These are phyloP conservation scores for Herpailurus yagouaroundi DNA, from an alignment of 2,113 vertebrate species.

Conservation along the genomic window DNA sequence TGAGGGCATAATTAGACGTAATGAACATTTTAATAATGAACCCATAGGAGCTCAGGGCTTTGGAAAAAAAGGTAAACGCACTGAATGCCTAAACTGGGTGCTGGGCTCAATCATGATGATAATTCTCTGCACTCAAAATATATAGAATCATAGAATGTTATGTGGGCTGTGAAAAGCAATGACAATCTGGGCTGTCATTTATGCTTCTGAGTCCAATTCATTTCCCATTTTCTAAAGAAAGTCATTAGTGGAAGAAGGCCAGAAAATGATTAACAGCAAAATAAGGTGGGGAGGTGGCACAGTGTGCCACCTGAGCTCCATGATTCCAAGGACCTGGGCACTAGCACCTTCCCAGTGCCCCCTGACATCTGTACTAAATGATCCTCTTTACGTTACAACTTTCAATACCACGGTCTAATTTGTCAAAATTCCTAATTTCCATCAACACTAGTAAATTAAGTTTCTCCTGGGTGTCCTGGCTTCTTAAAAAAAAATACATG, in stretches of 20 bases:
- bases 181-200: conserved; percentile 53
- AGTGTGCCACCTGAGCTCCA: not conserved
- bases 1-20: not conserved
- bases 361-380: conserved; percentile 25
- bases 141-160: not conserved
- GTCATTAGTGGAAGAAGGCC: conserved; percentile 51
- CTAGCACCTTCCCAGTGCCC: not conserved
- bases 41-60: not conserved
- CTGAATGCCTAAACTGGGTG: not conserved
- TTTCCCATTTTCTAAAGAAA: conserved; percentile 68
- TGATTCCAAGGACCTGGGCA: not conserved
- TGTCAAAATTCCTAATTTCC: conserved; percentile 20
- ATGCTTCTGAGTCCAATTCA: conserved; percentile 50
- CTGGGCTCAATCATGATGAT: not conserved
- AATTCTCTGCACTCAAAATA: not conserved
- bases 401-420: not conserved
- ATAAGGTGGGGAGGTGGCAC: conserved; percentile 46
- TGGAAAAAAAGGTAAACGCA: not conserved
- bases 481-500: conserved; percentile 8
- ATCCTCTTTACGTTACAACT: not conserved
- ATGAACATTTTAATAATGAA: conserved; percentile 38
- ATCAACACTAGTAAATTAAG: not conserved
- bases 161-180: conserved; percentile 40
- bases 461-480: not conserved
- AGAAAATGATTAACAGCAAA: conserved; percentile 56